Percentiles rank a stretch among this genome's conserved stretches.
phyloP scores from a whole-genome alignment of 2,113 vertebrate genomes.

The Uropsilus gracilis region DNA sequence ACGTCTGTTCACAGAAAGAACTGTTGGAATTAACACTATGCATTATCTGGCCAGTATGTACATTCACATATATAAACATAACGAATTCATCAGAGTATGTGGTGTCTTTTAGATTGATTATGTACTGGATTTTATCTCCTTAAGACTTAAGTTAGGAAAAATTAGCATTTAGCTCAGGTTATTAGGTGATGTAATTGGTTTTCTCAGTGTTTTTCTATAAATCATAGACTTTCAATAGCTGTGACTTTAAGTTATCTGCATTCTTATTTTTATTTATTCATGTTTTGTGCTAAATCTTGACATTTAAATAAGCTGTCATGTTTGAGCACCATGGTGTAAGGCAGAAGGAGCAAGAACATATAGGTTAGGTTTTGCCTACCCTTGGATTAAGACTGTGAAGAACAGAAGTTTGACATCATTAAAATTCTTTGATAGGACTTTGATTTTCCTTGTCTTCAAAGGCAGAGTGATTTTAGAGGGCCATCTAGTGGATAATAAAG shows the following conservation, averaged over 20 bases:
- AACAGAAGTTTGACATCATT: background rate
- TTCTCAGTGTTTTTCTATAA: conserved; percentile 23
- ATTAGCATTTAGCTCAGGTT: background rate
- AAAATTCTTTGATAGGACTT: background rate
- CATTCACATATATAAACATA: background rate
- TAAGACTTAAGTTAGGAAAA: background rate
- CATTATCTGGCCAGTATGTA: background rate
- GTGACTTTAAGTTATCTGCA: background rate
- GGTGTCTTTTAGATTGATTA: background rate
- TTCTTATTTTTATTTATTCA: conserved; percentile 1
- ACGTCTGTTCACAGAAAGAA: background rate
- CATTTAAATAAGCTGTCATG: background rate
- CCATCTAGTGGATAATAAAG: conserved; percentile 84
- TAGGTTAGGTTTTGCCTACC: background rate
- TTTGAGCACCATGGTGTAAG: background rate
- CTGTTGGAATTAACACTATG: background rate
- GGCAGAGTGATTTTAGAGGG: conserved; percentile 78
- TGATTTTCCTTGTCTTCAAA: background rate
- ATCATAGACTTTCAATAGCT: background rate
- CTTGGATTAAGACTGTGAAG: background rate
- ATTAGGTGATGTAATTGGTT: background rate
- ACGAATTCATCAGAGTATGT: background rate
- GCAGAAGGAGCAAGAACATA: background rate
- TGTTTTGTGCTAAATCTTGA: background rate
- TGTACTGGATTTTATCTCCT: background rate